Evolutionary conservation across 2,888 invertebrate genomes (phyloP), one percentile per base, ranked within the genome.

Genomic region (Bibio marci): DNA sequence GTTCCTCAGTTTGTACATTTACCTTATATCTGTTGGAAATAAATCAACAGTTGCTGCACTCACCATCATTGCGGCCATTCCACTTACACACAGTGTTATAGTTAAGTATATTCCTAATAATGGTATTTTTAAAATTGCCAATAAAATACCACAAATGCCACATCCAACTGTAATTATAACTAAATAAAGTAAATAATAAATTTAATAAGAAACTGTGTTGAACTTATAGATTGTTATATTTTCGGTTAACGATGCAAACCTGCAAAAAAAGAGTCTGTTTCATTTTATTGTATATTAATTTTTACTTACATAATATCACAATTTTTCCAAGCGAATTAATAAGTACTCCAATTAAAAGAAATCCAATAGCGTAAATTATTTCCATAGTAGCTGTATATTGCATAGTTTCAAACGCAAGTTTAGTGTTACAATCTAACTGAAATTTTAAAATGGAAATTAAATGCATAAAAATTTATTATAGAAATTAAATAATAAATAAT

Each of bases 11-110:
- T 6, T 22, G 8, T 6, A 6, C 8, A 22, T 22, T 6, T 47
- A 57, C 58, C 57, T 52, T 35, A 57, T 47, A 36, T 53, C 48
- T 4, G 58, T 58, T 25, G 58, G 58, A 47, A 52, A 58, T 4
- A 58, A 39, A 38, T 58, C 58, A 3, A 58, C 55, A 11, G 54
- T 53, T n/a, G 53, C 49, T 6, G 55, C 53, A 46, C 52, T 58
- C 1, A 58, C 46, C 1, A 58, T 53, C 38, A 51, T 53, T 7
- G 57, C 49, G 6, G 47, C 52, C 14, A 56, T 34, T 2, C 56
- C 56, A 36, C 50, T 51, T 3, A 49, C 42, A 8, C 55, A 40
- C 10, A 55, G 40, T 1, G 51, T 42, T 2, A 54, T 41, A 40
- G 51, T 54, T 7, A 55, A 39, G 39, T 54, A 55, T 7, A 52